Evolutionary conservation across 2,113 vertebrate genomes (phyloP).

Genomic region (Carassius auratus): DNA sequence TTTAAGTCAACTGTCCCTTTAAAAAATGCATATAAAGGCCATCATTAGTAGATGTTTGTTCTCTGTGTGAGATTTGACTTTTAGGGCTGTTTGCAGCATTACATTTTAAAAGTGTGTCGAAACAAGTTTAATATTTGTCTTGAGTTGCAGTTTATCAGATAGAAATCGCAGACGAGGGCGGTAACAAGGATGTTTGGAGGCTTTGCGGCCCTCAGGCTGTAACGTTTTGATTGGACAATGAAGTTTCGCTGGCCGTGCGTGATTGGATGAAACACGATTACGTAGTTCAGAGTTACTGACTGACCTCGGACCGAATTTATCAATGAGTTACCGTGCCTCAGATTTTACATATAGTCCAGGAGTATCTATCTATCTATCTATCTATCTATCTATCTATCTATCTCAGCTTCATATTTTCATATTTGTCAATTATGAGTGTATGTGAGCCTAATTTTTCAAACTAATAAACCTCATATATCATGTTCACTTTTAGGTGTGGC

Average conservation of each 20-base stretch:
- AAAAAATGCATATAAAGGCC: background rate
- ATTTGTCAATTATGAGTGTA: too few relatives aligned
- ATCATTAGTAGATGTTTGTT: background rate
- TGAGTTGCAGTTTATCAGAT: background rate
- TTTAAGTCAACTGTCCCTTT: background rate
- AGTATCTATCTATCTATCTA: too few relatives aligned
- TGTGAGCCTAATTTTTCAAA: background rate
- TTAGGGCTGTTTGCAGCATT: background rate
- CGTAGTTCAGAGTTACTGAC: slow-evolving; percentile 45
- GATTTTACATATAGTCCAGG: background rate
- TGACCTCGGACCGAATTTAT: slow-evolving; percentile 51
- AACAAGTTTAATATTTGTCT: background rate
- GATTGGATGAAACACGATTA: slow-evolving; percentile 66
- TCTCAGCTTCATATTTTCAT: background rate
- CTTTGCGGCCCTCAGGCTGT: slow-evolving; percentile 72
- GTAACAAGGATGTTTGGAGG: slow-evolving; percentile 67
- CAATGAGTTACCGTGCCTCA: background rate
- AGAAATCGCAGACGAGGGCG: background rate
- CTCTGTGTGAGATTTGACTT: background rate
- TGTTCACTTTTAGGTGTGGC: slow-evolving; percentile 83
- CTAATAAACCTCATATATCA: background rate
- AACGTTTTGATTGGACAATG: slow-evolving; percentile 74
- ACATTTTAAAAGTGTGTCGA: too few relatives aligned
- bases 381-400: too few relatives aligned
- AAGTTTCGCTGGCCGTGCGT: slow-evolving; percentile 72